phyloP scores from a whole-genome alignment of 1,140 invertebrate genomes.

The Micrasema minimum region DNA sequence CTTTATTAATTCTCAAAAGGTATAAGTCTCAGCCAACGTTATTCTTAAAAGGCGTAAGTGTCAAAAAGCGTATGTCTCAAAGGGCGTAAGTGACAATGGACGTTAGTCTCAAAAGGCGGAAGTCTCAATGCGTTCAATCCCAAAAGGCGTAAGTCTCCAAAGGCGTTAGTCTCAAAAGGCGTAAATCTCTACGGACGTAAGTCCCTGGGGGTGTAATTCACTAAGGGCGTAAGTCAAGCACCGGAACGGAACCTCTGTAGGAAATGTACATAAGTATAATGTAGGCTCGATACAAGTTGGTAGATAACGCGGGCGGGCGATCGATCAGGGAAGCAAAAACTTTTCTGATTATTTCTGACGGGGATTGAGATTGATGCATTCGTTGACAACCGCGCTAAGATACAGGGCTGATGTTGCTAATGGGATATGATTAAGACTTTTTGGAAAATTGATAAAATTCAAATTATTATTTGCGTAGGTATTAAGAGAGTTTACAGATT shows the following conservation, averaged over 20 bases:
- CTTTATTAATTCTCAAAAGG: too few relatives aligned
- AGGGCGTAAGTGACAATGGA: too few relatives aligned
- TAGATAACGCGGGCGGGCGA: conserved; percentile 24
- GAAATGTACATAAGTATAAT: conserved; percentile 14
- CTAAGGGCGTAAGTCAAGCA: conserved; percentile 9
- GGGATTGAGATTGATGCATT: conserved; percentile 36
- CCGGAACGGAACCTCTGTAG: conserved; percentile 25
- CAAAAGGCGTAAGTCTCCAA: too few relatives aligned
- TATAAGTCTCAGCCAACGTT: too few relatives aligned
- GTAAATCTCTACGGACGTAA: too few relatives aligned
- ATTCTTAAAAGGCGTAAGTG: too few relatives aligned
- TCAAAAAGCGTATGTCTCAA: too few relatives aligned
- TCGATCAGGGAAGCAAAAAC: conserved; percentile 38
- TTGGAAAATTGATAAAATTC: background rate
- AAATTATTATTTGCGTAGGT: background rate
- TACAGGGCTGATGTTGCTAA: background rate
- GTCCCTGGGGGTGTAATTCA: too few relatives aligned
- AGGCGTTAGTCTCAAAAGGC: too few relatives aligned
- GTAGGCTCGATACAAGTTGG: conserved; percentile 21
- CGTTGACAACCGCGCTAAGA: conserved; percentile 14
- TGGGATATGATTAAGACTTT: background rate
- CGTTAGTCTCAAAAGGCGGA: too few relatives aligned
- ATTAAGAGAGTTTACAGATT: background rate
- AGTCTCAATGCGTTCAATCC: too few relatives aligned
- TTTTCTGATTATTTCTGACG: conserved; percentile 37